A percentile compares a stretch with the other conserved stretches of the same genome.
Evolutionary conservation across 2,797 vertebrate species (phyloP).

Genomic region (Lepus townsendii): DNA sequence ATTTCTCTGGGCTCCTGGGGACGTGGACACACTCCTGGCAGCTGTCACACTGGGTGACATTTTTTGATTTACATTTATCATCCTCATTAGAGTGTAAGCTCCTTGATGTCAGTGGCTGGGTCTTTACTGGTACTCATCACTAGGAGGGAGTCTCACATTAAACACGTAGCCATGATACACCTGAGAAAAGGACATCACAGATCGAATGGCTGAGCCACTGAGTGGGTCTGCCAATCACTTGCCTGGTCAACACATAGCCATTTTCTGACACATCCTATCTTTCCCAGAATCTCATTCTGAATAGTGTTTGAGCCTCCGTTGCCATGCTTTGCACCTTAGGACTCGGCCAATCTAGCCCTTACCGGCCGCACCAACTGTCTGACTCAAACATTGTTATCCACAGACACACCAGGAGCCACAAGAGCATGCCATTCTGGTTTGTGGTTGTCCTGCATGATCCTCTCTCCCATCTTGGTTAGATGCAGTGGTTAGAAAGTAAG

Average conservation of each 20-base stretch:
- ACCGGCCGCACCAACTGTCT: not conserved
- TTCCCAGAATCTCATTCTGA: not conserved
- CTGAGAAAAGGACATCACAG: too few species aligned
- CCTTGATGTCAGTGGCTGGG: not conserved
- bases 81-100: not conserved
- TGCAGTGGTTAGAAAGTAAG: not conserved
- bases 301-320: not conserved
- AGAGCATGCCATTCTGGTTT: not conserved
- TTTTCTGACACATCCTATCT: not conserved
- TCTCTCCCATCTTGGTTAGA: not conserved
- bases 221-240: not conserved
- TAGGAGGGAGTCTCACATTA: not conserved
- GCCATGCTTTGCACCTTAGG: not conserved
- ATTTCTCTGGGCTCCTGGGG: not conserved
- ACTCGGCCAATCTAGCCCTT: not conserved
- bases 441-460: too few species aligned
- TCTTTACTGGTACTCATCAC: not conserved
- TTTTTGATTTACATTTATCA: not conserved
- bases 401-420: not conserved
- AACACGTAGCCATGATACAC: not conserved
- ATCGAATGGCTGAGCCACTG: not conserved
- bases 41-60: not conserved
- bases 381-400: not conserved
- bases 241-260: not conserved
- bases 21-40: not conserved